Percentiles rank a stretch among this genome's conserved stretches.
Conservation (phyloP, 2,797 vertebrate genomes). For the Falco columbarius region DNA sequence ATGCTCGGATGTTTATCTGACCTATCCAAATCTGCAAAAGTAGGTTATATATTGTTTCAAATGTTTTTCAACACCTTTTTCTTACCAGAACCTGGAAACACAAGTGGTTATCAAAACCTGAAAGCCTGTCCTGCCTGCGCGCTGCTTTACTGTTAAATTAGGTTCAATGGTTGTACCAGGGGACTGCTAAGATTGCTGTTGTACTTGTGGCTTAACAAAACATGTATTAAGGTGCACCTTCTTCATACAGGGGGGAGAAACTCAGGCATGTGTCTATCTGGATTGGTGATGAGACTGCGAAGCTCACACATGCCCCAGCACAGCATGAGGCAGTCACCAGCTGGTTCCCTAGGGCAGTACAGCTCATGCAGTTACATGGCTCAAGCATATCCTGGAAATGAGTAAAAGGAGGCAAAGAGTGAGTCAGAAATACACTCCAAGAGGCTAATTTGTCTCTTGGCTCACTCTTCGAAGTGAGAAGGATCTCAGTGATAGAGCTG, state of each 20-base stretch:
- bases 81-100: neutral
- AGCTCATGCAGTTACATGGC: neutral
- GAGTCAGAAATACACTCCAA: neutral
- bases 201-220: neutral
- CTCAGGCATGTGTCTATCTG: fast-evolving
- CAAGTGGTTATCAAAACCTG: neutral
- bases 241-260: fast-evolving
- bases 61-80: neutral
- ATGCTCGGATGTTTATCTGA: neutral
- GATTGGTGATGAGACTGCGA: neutral
- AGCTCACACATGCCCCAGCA: neutral
- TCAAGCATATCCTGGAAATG: neutral
- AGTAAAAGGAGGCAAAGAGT: neutral
- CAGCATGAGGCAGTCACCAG: neutral
- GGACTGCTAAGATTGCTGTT: neutral
- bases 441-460: neutral
- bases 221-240: neutral
- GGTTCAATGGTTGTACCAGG: neutral
- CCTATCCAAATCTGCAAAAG: neutral
- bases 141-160: neutral
- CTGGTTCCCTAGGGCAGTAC: neutral
- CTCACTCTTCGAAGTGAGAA: neutral
- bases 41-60: neutral
- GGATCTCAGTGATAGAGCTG: neutral
- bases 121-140: neutral